Conservation (phyloP, 2,113 vertebrate species). For the Promerops cafer region DNA sequence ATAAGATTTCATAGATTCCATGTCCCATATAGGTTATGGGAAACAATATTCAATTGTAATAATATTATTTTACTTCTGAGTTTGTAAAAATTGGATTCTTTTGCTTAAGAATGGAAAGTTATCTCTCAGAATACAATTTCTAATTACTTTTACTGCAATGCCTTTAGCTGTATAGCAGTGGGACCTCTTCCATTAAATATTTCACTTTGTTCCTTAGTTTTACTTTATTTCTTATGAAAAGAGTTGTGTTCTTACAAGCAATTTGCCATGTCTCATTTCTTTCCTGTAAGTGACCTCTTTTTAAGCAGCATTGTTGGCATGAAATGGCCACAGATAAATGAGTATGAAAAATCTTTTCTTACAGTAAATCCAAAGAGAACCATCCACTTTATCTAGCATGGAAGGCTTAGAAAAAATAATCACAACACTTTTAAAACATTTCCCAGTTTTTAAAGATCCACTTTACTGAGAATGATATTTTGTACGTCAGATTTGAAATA, state of each 20-base stretch:
- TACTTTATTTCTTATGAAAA: not conserved
- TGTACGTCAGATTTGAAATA: not conserved
- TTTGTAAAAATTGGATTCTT: not conserved
- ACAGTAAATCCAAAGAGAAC: not conserved
- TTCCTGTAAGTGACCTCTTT: not conserved
- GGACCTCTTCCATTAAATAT: not conserved
- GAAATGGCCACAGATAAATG: not conserved
- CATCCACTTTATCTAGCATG: rapidly evolving
- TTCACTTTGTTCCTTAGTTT: not conserved
- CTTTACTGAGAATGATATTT: not conserved
- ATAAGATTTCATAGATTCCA: not conserved
- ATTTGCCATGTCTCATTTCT: not conserved
- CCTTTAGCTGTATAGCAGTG: not conserved
- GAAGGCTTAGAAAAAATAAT: not conserved
- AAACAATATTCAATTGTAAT: not conserved
- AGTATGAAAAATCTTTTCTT: not conserved
- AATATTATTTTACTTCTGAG: not conserved
- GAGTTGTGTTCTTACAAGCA: not conserved
- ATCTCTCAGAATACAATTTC: not conserved
- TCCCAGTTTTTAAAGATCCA: not conserved
- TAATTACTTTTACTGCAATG: not conserved
- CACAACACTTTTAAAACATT: not conserved
- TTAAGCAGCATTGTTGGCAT: not conserved
- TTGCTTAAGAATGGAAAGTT: not conserved
- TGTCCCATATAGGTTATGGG: not conserved